Base-by-base conservation (phyloP, 2,113 vertebrate species). In the Hyperoodon ampullatus region DNA sequence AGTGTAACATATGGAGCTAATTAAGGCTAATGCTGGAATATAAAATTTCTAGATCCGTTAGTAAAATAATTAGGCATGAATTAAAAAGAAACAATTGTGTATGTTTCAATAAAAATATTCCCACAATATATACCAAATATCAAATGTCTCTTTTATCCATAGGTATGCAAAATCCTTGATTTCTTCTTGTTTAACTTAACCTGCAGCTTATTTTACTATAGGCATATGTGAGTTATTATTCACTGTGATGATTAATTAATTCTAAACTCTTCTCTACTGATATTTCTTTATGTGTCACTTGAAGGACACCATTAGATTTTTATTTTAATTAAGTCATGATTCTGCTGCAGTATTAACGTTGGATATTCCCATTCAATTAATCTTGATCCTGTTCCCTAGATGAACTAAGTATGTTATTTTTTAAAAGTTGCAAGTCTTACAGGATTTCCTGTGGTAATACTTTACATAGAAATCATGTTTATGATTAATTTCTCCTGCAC, bases 261-360 rank as follows among this genome's bases (percentile, higher is more conserved):
- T 97, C 95, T 42, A 70, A 91, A 63, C 13, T 44, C 28, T 82
- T 96, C n/a, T 94, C 78, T 78, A 58, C 47, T 96, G 93, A 89
- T 95, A 95, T 92, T 94, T 96, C 85, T 94, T 95, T 95, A 96
- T 80, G 39, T 97, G 66, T 94, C 85, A 94, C 21, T 91, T 96
- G 94, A 96, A 97, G 85, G 97, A 53, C 68, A 93, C 42, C 30
- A 84, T 90, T 72, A 97, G 2, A 12, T 94, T 97, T 88, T 97
- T 6, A 94, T 97, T 97, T 97, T 91, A 97, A 97, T 98, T 97
- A 98, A 96, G 91, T 96, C 86, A 61, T 95, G 83, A 50, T 95
- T 93, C 77, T 82, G 50, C 90, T 96, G 65, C 86, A 94, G 2
- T 90, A 8, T n/a, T 96, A 93, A 93, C 86, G 60, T 72, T 78